Base-by-base conservation (phyloP, 2,888 invertebrate genomes). In the Theodoxus fluviatilis region DNA sequence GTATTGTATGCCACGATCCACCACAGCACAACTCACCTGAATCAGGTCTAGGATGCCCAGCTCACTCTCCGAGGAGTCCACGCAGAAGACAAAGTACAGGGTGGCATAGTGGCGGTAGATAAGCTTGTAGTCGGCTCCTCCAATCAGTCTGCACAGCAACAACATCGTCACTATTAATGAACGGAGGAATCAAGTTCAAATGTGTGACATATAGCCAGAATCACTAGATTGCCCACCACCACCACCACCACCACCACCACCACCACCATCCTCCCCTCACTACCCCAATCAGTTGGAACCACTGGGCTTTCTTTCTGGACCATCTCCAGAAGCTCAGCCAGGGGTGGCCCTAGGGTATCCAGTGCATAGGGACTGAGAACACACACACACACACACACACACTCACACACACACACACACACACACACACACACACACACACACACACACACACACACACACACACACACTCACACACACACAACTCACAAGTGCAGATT, bases 61-160 rank as follows among this genome's bases (percentile, higher is more conserved):
- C 87, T 99, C 99, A 83, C 97, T 98, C 88, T 99, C 99, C 0
- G 98, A 98, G 0, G 98, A 98, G 87, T 99, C 99, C 0, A 99
- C 98, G 87, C 98, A 99, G 88, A 99, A 99, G 0, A 99, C 99
- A 89, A 99, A 99, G 88, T 98, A 99, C 2, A 99, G 89, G 0
- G 99, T 99, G 0, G 99, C 99, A 87, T 99, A 99, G 85, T 99
- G 99, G 61, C 98, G 91, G 87, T 87, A 87, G 81, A 99, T 99
- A 57, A 99, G 87, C 87, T 98, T 98, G 88, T 96, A 99, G 88
- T 99, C 99, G 0, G 98, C 96, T 0, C 98, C 98, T 28, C 98
- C 98, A 80, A 99, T 99, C 69, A 99, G 90, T 84, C 98, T 98
- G 81, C 70, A 83, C 9, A 15, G 18, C 15, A 43, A 12, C 43